Evolutionary conservation across 2,797 vertebrate species (phyloP), one percentile per base, ranked within the genome.

Genomic region (Oceanodroma leucorhoa): DNA sequence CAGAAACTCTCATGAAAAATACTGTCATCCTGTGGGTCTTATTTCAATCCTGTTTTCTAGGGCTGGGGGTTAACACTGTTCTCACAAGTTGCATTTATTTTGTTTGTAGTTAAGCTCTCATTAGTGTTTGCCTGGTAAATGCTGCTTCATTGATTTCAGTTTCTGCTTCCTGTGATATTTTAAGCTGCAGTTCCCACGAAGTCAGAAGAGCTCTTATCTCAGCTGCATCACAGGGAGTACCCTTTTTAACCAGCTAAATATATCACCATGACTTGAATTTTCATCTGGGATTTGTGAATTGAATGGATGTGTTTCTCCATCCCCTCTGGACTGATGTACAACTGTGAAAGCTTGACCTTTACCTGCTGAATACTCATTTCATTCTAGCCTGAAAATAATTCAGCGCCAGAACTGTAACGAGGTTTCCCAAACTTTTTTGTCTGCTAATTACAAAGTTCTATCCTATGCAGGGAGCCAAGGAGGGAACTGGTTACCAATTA

Each of bases 241-340:
- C 46, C 79, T 86, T 94, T 92, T 81, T 72, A 89, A 20, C 34
- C 17, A 30, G 50, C 84, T 94, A 84, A 92, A 87, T 92, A 54
- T 76, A 92, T 73, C 77, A 76, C 14, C 38, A 43, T 11, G 14
- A 67, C 66, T 89, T 84, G 41, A 75, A 84, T 88, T 78, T 86
- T 89, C n/a, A 38, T n/a, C 36, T 69, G 29, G 50, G 34, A 72
- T 65, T 76, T 79, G 38, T 60, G 29, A 81, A 61, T 71, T 75
- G n/a, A 83, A 81, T 83, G 57, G 48, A 41, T 34, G 10, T 8
- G 34, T 48, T 72, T 86, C 83, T 94, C 22, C 32, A 41, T n/a
- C 26, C 32, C 32, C 22, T 66, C 38, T 57, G 32, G 38, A 77
- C 6, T 83, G 71, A 71, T 30, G 36, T 10, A 46, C 26, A 61